These are phyloP conservation scores for Xylophagus ater DNA, from an alignment of 2,888 invertebrate species.

Conservation along the genomic window DNA sequence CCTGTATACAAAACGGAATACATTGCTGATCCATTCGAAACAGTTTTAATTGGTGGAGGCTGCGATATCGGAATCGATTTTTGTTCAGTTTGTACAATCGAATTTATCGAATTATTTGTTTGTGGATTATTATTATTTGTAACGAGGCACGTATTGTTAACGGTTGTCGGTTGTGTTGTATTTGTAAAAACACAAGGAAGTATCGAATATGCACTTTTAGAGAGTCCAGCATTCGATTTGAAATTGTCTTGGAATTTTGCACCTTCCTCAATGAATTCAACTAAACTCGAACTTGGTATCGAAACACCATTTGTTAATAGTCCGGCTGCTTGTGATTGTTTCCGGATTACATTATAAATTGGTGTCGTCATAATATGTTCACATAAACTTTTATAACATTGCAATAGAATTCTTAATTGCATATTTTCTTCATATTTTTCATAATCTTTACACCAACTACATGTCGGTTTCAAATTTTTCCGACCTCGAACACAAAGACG, in stretches of 20 bases:
- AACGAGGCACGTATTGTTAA: conserved; percentile 13
- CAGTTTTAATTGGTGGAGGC: conserved; percentile 34
- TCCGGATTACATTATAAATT: conserved; percentile 43
- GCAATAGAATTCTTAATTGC: conserved; percentile 65
- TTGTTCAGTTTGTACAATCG: conserved; percentile 13
- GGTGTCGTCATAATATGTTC: conserved; percentile 65
- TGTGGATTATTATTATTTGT: conserved; percentile 21
- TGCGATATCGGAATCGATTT: conserved; percentile 19
- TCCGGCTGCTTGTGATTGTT: conserved; percentile 41
- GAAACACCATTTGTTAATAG: conserved; percentile 18
- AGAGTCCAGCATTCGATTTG: conserved; percentile 58
- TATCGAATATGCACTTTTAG: conserved; percentile 63
- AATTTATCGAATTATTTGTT: conserved; percentile 14
- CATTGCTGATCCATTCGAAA: conserved; percentile 48
- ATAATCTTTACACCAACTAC: conserved; percentile 76
- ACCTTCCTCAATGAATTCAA: conserved; percentile 69
- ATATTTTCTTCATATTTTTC: conserved; percentile 70
- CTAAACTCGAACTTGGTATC: conserved; percentile 45
- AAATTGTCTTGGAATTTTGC: conserved; percentile 66
- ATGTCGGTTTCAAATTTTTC: conserved; percentile 74
- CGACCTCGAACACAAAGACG: conserved; percentile 71
- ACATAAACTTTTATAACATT: conserved; percentile 84
- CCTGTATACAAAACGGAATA: conserved; percentile 75
- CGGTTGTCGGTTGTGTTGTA: conserved; percentile 45
- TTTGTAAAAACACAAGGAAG: conserved; percentile 61